These are phyloP conservation scores for Bombus difficillimus DNA, from an alignment of 1,140 invertebrate genomes.

Conservation along the genomic window DNA sequence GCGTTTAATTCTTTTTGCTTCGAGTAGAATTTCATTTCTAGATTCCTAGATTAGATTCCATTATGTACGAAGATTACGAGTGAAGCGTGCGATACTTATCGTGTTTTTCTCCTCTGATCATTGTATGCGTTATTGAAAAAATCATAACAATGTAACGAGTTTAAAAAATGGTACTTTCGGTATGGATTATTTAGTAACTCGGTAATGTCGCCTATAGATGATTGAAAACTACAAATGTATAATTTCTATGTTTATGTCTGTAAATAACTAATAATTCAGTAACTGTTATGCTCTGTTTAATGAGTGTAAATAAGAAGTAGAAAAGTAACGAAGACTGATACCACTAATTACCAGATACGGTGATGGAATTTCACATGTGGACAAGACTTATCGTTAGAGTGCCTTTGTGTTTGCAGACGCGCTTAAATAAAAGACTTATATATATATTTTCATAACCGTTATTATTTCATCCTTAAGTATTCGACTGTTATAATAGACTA, in stretches of 20 bases:
- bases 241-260: background rate
- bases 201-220: no score
- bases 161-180: no score
- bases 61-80: no score
- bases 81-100: no score
- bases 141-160: no score
- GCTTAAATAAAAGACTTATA: background rate
- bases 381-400: background rate
- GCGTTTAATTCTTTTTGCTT: no score
- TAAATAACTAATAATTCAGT: no score
- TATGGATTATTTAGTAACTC: no score
- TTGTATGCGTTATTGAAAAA: no score
- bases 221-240: background rate
- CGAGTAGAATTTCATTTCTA: no score
- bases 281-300: background rate
- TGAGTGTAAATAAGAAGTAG: background rate
- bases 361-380: background rate
- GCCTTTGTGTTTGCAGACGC: background rate
- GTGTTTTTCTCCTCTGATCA: no score
- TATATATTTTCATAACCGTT: slow-evolving; percentile 8
- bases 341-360: background rate
- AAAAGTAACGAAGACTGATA: background rate
- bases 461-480: slow-evolving; percentile 20
- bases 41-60: no score
- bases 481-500: slow-evolving; percentile 5